Evolutionary conservation across 2,888 invertebrate species (phyloP), one percentile per base, ranked within the genome.

Genomic region (Acleris emargana): DNA sequence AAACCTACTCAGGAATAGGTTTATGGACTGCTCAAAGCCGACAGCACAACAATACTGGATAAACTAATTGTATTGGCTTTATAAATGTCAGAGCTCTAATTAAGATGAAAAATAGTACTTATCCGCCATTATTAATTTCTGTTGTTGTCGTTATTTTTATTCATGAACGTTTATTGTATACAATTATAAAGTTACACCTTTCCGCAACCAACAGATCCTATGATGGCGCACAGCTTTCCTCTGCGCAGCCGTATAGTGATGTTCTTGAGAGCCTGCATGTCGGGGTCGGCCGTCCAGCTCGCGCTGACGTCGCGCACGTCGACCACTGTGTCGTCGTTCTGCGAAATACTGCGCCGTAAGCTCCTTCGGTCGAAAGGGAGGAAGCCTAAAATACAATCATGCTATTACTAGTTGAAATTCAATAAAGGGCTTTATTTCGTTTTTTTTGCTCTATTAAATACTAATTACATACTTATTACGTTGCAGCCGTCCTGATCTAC

Each of bases 131-230:
- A 32, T 9, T 9, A 32, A 32, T 32, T 9, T 9, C 9, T 32
- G 32, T 32, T 9, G 9, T 9, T 9, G 9, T 32, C n/a, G 5
- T 42, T 42, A 3, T 16, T 16, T n/a, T 43, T 6, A 43, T 13
- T n/a, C 3, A 43, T n/a, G 43, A 45, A 13, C 32, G 3, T 5
- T 17, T 17, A 32, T 17, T 32, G n/a, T 11, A 11, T 9, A 32
- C 20, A 54, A 28, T 58, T 45, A 17, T 17, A 45, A n/a, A 17
- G 11, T 25, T 16, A 22, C 17, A 93, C 94, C 93, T 96, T 97
- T 55, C 96, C 97, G 42, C 95, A 91, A 7, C 96, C 97, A 1
- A 97, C 96, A 60, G 95, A 93, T 9, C 97, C 97, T 58, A 97
- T 95, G 42, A 97, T 93, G 11, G 95, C 95, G 67, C 96, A 93